These are phyloP conservation scores for Scaptomyza hsui DNA, from an alignment of 1,140 invertebrate genomes.

Conservation along the genomic window DNA sequence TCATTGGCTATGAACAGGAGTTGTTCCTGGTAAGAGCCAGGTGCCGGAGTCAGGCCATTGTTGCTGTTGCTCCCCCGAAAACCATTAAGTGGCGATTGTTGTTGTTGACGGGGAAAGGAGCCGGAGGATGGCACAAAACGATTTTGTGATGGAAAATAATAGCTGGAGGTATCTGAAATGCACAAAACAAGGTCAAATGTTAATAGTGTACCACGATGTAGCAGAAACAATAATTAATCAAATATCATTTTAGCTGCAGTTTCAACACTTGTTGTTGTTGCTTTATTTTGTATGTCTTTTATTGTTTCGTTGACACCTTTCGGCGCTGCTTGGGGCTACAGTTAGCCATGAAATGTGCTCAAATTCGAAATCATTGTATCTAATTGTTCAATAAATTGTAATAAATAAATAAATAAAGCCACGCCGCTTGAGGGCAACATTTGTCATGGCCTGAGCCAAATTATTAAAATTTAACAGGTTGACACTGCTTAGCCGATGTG, in stretches of 20 bases:
- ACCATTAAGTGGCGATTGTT: conserved; percentile 25
- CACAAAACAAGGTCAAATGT: conserved; percentile 49
- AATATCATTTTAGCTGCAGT: conserved; percentile 24
- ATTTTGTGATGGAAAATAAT: conserved; percentile 78
- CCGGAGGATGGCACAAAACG: conserved; percentile 79
- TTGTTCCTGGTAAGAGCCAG: conserved; percentile 81
- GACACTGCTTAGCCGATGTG: conserved; percentile 7
- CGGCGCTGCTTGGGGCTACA: conserved; percentile 38
- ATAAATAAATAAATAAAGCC: conserved; percentile 69
- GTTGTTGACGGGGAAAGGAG: conserved; percentile 60
- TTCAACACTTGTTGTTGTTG: conserved; percentile 4
- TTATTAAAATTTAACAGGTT: not conserved
- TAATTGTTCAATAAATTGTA: conserved; percentile 73
- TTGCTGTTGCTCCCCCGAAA: conserved; percentile 40
- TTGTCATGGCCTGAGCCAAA: conserved; percentile 51
- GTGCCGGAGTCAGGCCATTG: conserved; percentile 55
- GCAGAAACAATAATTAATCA: conserved; percentile 51
- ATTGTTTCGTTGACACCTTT: conserved; percentile 43
- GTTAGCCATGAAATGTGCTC: conserved; percentile 57
- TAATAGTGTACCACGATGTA: conserved; percentile 33
- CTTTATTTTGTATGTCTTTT: not conserved
- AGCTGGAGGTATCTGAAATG: conserved; percentile 68
- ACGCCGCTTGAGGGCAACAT: conserved; percentile 35
- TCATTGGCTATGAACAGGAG: conserved; percentile 78
- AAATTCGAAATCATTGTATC: conserved; percentile 56